A percentile compares a stretch with the other conserved stretches of the same genome.
These are phyloP conservation scores for Garra rufa DNA, from an alignment of 2,113 vertebrate species.

Conservation along the genomic window DNA sequence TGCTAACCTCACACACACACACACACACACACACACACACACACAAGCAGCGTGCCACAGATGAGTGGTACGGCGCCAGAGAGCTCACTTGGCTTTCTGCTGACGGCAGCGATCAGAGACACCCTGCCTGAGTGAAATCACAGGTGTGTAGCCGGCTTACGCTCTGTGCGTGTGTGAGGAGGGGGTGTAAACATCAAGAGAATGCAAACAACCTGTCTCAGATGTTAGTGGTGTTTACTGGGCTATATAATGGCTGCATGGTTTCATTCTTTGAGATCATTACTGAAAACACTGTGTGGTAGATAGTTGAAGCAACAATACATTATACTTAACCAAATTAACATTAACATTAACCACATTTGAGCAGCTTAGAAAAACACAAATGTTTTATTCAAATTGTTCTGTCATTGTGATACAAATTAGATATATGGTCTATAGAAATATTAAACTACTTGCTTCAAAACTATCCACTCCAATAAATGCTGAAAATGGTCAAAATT, in stretches of 20 bases:
- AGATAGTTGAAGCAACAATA: not conserved
- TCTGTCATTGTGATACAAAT: not conserved
- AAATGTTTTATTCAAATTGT: not conserved
- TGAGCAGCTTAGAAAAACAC: not conserved
- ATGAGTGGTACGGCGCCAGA: slow-evolving; percentile 32
- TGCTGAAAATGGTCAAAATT: too few species aligned
- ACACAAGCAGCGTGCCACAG: not conserved
- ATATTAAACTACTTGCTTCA: not conserved
- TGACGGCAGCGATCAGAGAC: slow-evolving; percentile 21
- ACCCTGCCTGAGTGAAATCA: slow-evolving; percentile 37
- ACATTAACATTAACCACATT: not conserved
- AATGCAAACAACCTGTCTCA: slow-evolving; percentile 1
- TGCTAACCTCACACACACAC: not conserved
- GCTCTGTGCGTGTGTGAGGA: not conserved
- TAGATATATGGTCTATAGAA: too few species aligned
- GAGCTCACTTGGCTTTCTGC: slow-evolving; percentile 44
- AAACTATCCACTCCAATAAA: too few species aligned
- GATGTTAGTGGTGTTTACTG: not conserved
- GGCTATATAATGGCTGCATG: not conserved
- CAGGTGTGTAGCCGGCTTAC: slow-evolving; percentile 35
- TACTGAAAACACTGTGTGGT: not conserved
- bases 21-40: not conserved
- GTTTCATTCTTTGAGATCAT: not conserved
- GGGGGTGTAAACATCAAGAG: slow-evolving; percentile 14
- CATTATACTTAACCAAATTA: not conserved